These are phyloP conservation scores for Etheostoma perlongum DNA, from an alignment of 2,797 vertebrate species.

Conservation along the genomic window DNA sequence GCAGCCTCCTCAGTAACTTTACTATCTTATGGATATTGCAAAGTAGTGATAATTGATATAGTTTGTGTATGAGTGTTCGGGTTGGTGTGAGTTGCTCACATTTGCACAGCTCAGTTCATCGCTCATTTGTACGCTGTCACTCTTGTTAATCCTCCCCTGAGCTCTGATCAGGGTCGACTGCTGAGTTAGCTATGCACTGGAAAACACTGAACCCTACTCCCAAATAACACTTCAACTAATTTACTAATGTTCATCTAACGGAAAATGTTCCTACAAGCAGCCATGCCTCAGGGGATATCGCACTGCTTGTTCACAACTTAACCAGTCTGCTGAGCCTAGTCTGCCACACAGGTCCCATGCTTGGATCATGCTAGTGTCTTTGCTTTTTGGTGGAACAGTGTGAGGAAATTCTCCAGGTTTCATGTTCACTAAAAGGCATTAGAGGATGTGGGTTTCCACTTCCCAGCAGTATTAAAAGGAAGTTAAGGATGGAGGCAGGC, in stretches of 20 bases:
- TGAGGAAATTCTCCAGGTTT: no score
- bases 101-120: slow-evolving; percentile 67
- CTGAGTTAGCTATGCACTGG: slow-evolving; percentile 73
- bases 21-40: not conserved
- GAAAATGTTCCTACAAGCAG: slow-evolving; percentile 50
- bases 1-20: slow-evolving; percentile 1
- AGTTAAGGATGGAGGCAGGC: slow-evolving; percentile 12
- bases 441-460: not conserved
- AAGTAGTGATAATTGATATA: slow-evolving; percentile 18
- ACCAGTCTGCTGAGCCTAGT: not conserved
- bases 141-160: slow-evolving; percentile 74
- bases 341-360: not conserved
- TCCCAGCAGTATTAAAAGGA: not conserved
- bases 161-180: slow-evolving; percentile 60
- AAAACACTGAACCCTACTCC: slow-evolving; percentile 59
- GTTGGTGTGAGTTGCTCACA: slow-evolving; percentile 54
- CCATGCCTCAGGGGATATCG: slow-evolving; percentile 32
- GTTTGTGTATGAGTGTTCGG: slow-evolving; percentile 5
- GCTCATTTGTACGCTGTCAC: slow-evolving; percentile 76
- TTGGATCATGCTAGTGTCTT: not conserved
- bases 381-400: not conserved
- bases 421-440: no score
- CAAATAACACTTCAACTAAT: slow-evolving; percentile 58
- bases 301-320: slow-evolving; percentile 12
- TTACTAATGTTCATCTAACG: slow-evolving; percentile 65